Evolutionary conservation across 2,888 invertebrate genomes (phyloP).

Genomic region (Eupeodes luniger): DNA sequence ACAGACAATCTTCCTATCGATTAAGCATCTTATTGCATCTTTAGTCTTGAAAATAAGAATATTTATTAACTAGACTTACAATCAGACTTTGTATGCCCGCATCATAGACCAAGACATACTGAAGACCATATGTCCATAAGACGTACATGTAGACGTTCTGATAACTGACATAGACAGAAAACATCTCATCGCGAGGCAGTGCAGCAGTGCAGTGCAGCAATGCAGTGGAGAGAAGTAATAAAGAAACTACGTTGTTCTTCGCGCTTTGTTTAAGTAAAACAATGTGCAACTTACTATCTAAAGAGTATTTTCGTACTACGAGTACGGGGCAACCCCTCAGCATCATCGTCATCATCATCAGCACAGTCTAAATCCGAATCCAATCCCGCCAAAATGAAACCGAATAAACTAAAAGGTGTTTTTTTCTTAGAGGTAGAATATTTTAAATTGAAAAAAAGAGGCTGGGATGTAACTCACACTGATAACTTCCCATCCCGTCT

Average conservation of each 20-base stretch:
- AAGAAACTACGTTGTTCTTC: not conserved
- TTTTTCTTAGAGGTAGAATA: too few relatives aligned
- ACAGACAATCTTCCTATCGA: constrained; percentile 47
- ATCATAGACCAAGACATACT: constrained; percentile 21
- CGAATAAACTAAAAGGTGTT: not conserved
- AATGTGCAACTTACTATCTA: constrained; percentile 17
- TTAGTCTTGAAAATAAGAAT: constrained; percentile 49
- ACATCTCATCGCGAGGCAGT: not conserved
- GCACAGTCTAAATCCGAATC: not conserved
- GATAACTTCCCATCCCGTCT: too few relatives aligned
- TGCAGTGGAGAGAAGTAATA: not conserved
- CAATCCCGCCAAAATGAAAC: not conserved
- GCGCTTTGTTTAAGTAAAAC: not conserved
- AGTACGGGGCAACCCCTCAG: too few relatives aligned
- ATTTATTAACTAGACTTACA: constrained; percentile 56
- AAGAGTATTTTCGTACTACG: not conserved
- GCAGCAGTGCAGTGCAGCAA: too few relatives aligned
- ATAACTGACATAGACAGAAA: constrained; percentile 32
- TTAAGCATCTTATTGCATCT: constrained; percentile 54
- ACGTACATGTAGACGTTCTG: too few relatives aligned
- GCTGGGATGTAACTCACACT: too few relatives aligned
- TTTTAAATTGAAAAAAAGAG: too few relatives aligned
- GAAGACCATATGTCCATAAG: constrained; percentile 11
- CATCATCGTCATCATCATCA: not conserved
- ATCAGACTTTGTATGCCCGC: constrained; percentile 39